Evolutionary conservation across 2,113 vertebrate genomes (phyloP), one percentile per base, ranked within the genome.

Genomic region (Pogona vitticeps): DNA sequence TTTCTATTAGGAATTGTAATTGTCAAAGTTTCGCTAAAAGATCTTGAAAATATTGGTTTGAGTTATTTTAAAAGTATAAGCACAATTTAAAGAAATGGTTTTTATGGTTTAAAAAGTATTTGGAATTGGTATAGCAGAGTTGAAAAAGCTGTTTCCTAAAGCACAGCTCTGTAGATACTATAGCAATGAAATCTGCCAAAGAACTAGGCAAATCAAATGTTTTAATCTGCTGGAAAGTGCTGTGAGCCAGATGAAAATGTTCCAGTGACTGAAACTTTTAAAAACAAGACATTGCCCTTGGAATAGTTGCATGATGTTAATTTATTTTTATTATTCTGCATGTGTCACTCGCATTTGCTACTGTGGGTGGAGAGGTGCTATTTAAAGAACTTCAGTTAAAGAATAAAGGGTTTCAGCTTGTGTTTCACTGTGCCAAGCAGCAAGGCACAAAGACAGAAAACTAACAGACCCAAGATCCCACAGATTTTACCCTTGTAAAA

Each of bases 271-370:
- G 21, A 87, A 56, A 26, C 40, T 86, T 38, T 77, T 89, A 87
- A 82, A 88, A 92, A 91, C 15, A 76, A 88, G 36, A 80, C 86
- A 92, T 88, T 92, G 92, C 84, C 86, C 86, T 68, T 92, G 81
- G 83, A 91, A 28, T 88, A 86, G 76, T 88, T 92, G 75, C 83
- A 92, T 88, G 65, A 61, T 92, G 88, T 91, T 89, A 92, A 83
- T 83, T 91, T 63, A 61, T 94, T 84, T 86, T 94, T 93, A 89
- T 93, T 92, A 87, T 90, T 94, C 81, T 83, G 33, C 80, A 71
- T 73, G 82, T 90, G 83, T 89, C 6, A 67, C 42, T 67, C n/a
- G 68, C 26, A n/a, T 61, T 52, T 82, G 46, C 61, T 86, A 89
- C 31, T 78, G 87, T 83, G 85, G 91, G 91, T 90, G 77, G 88